Evolutionary conservation across 2,888 invertebrate genomes (phyloP).

Genomic region (Andricus curvator): DNA sequence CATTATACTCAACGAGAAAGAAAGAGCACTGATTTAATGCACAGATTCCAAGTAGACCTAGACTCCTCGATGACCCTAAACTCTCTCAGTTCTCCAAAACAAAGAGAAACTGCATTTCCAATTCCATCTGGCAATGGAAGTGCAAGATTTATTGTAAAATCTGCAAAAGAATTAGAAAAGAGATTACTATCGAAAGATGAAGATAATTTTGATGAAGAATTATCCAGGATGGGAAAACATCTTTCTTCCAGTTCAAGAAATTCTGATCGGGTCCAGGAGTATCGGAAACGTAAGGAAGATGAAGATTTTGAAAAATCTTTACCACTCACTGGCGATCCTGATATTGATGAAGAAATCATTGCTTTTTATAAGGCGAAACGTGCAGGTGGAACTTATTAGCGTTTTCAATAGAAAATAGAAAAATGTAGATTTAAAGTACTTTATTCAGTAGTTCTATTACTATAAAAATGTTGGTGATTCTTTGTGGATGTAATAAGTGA

Average conservation of each 20-base stretch:
- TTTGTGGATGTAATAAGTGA: not conserved
- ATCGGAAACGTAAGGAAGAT: constrained; percentile 45
- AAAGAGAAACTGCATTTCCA: not conserved
- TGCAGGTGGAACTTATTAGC: constrained; percentile 58
- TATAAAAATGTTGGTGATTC: not conserved
- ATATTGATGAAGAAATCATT: constrained; percentile 79
- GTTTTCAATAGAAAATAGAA: not conserved
- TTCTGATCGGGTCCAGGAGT: constrained; percentile 18
- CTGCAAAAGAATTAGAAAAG: constrained; percentile 36
- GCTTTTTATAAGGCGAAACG: constrained; percentile 73
- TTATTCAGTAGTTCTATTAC: not conserved
- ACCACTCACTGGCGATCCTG: constrained; percentile 79
- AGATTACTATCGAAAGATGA: constrained; percentile 40
- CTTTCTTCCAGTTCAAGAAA: not conserved
- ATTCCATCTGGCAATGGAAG: not conserved
- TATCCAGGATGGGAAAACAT: constrained; percentile 3
- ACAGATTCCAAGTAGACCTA: constrained; percentile 18
- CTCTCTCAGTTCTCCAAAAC: not conserved
- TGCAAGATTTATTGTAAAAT: constrained; percentile 4
- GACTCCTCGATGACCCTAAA: constrained; percentile 10
- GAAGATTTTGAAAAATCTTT: constrained; percentile 74
- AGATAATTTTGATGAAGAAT: constrained; percentile 29
- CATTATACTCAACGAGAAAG: constrained; percentile 7
- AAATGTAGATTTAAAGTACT: not conserved
- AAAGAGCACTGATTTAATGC: constrained; percentile 20